Conservation (phyloP, 2,888 invertebrate species). For the Polymixis lichenea region DNA sequence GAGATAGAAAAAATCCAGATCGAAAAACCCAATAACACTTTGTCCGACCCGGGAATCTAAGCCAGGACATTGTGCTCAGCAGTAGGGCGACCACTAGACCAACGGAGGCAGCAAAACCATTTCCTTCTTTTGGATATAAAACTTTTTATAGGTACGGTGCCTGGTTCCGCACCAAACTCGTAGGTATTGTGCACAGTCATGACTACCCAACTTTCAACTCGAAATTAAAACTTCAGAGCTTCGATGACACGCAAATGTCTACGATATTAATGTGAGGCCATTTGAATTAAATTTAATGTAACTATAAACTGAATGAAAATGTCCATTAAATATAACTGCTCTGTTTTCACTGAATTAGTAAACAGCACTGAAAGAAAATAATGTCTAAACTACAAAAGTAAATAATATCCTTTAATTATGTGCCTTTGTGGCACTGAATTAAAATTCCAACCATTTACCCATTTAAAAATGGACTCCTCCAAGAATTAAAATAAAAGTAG, state of each 20-base stretch:
- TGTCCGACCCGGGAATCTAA: no score
- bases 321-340: not conserved
- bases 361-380: not conserved
- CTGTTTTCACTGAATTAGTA: not conserved
- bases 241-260: not conserved
- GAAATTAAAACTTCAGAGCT: not conserved
- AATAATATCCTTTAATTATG: not conserved
- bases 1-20: no score
- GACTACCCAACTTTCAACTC: not conserved
- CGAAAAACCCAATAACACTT: no score
- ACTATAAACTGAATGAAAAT: not conserved
- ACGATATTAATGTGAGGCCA: no score
- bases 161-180: not conserved
- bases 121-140: no score
- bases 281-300: not conserved
- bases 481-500: slow-evolving; percentile 15
- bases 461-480: not conserved
- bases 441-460: not conserved
- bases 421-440: not conserved
- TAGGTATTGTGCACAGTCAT: not conserved
- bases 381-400: not conserved
- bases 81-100: not conserved
- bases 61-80: not conserved
- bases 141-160: not conserved
- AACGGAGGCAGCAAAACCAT: not conserved